phyloP scores from a whole-genome alignment of 2,888 invertebrate species.

The Cynaeus angustus region DNA sequence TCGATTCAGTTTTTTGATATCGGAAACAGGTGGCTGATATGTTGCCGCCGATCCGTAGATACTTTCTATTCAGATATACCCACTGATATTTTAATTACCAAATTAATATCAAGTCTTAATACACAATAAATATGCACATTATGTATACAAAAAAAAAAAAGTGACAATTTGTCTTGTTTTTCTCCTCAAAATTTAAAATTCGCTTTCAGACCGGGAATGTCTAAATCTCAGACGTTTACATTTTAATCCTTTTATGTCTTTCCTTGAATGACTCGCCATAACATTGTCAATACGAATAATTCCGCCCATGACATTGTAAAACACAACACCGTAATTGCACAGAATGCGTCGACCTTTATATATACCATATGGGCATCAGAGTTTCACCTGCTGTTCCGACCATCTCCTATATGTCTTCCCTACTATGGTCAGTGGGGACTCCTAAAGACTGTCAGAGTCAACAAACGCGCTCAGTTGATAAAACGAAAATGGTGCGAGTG shows the following conservation, averaged over 20 bases:
- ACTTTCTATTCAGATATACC: no score
- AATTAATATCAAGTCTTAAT: no score
- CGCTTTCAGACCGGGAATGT: no score
- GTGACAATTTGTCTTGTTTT: no score
- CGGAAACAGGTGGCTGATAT: no score
- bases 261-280: background rate
- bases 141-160: no score
- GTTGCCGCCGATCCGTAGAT: no score
- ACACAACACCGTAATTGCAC: background rate
- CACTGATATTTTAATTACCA: no score
- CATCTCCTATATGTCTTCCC: constrained; percentile 29
- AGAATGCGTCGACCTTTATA: background rate
- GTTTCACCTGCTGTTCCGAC: background rate
- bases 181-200: no score
- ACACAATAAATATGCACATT: no score
- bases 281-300: background rate
- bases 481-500: constrained; percentile 16
- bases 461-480: constrained; percentile 34
- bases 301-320: background rate
- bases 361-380: background rate
- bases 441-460: constrained; percentile 16
- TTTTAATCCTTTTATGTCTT: background rate
- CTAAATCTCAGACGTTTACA: no score
- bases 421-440: constrained; percentile 46
- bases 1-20: no score